Evolutionary conservation across 2,888 invertebrate genomes (phyloP).

Genomic region (Calameuta filiformis): DNA sequence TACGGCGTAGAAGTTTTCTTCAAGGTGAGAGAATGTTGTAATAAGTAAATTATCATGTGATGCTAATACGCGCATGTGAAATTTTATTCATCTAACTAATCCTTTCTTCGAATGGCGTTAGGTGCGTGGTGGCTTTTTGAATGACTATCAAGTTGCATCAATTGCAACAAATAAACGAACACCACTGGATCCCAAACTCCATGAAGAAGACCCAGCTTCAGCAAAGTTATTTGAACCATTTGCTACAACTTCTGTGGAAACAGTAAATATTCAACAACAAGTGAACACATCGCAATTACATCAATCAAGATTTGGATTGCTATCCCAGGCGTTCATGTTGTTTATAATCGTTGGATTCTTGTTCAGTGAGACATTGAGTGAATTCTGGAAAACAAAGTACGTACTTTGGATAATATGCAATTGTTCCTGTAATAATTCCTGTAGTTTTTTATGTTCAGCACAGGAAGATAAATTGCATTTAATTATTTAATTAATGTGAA

Average conservation of each 20-base stretch:
- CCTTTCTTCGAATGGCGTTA: conserved; percentile 39
- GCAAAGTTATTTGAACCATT: conserved; percentile 60
- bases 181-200: conserved; percentile 47
- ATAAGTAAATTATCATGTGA: not conserved
- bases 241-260: conserved; percentile 46
- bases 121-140: conserved; percentile 87
- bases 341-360: conserved; percentile 90
- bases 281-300: conserved; percentile 90
- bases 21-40: conserved; percentile 72
- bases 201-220: conserved; percentile 68
- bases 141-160: conserved; percentile 76
- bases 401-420: conserved; percentile 45
- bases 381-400: conserved; percentile 94
- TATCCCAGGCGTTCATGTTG: conserved; percentile 92
- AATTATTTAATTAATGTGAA: not conserved
- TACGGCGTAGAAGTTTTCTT: conserved; percentile 96
- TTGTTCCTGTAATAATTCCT: not conserved
- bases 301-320: conserved; percentile 88
- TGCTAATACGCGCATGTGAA: not conserved
- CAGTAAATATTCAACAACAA: conserved; percentile 63
- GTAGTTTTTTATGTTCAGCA: not conserved
- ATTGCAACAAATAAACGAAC: conserved; percentile 66
- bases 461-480: not conserved
- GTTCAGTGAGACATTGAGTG: conserved; percentile 89
- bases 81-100: not conserved